A percentile compares a stretch with the other conserved stretches of the same genome.
Conservation (phyloP, 2,888 invertebrate genomes). For the Hypsopygia costalis region DNA sequence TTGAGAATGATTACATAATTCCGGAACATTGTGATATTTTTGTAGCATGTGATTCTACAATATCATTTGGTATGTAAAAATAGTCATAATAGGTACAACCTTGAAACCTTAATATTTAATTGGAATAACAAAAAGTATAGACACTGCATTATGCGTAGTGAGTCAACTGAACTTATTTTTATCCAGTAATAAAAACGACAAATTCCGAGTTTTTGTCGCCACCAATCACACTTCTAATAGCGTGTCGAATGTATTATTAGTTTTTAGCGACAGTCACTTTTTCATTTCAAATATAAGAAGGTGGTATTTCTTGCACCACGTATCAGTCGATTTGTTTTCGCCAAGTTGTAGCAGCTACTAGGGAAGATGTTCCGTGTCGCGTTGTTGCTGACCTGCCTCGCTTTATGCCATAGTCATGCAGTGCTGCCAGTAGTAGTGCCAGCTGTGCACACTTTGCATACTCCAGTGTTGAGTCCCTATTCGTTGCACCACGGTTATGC, state of each 20-base stretch:
- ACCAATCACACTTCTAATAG: slow-evolving; percentile 46
- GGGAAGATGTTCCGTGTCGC: slow-evolving; percentile 45
- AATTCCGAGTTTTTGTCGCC: slow-evolving; percentile 44
- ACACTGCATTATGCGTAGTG: slow-evolving; percentile 9
- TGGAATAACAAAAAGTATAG: too few species aligned
- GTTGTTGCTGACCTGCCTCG: slow-evolving; percentile 41
- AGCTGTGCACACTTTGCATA: slow-evolving; percentile 31
- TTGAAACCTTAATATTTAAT: too few species aligned
- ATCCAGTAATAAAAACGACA: slow-evolving; percentile 31
- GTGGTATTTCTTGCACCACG: slow-evolving; percentile 22
- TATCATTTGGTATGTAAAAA: too few species aligned
- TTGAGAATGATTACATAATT: not conserved
- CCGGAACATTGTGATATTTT: not conserved
- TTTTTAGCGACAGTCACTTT: slow-evolving; percentile 50
- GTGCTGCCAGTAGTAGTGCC: slow-evolving; percentile 43
- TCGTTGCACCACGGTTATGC: slow-evolving; percentile 23
- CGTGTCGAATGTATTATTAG: slow-evolving; percentile 54
- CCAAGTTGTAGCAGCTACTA: slow-evolving; percentile 14
- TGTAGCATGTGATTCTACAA: too few species aligned
- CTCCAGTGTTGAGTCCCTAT: slow-evolving; percentile 41
- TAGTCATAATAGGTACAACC: too few species aligned
- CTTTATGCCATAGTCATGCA: slow-evolving; percentile 45
- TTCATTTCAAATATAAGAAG: slow-evolving; percentile 60
- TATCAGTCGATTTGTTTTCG: slow-evolving; percentile 38
- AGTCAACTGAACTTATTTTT: slow-evolving; percentile 19